Conservation (phyloP, 2,797 vertebrate species). For the Myoxocephalus aenaeus region DNA sequence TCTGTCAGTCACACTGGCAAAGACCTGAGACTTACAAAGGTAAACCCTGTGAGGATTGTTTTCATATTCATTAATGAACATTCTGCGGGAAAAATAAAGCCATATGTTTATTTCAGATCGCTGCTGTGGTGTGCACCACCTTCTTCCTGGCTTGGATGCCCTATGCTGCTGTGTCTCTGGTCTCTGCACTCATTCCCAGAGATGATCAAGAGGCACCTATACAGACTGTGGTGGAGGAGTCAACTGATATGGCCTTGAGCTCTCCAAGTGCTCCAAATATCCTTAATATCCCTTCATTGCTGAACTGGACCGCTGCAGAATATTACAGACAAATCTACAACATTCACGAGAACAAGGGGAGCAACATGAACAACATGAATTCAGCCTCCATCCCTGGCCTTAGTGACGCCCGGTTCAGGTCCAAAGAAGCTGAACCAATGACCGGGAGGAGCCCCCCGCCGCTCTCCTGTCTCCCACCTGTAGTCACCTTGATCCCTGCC, state of each 20-base stretch:
- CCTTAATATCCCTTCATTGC: constrained; percentile 24
- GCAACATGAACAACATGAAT: constrained; percentile 1
- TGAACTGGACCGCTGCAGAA: constrained; percentile 64
- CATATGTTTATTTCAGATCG: constrained; percentile 54
- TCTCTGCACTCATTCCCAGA: constrained; percentile 61
- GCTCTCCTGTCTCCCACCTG: constrained; percentile 51
- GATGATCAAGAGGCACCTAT: constrained; percentile 41
- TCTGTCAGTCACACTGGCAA: constrained; percentile 61
- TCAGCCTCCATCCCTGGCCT: not conserved
- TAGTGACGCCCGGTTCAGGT: not conserved
- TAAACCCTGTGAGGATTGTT: constrained; percentile 14
- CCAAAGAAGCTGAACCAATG: not conserved
- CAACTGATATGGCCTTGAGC: not conserved
- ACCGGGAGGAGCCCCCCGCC: not conserved
- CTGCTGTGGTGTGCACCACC: constrained; percentile 68
- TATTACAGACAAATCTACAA: constrained; percentile 26
- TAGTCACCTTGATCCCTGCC: constrained; percentile 68
- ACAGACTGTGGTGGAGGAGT: constrained; percentile 13
- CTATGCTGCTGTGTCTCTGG: constrained; percentile 70
- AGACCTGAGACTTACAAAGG: constrained; percentile 72
- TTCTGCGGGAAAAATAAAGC: not conserved
- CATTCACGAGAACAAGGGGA: constrained; percentile 21
- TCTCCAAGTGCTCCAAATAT: constrained; percentile 6
- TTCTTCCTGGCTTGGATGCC: constrained; percentile 77
- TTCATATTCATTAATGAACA: not conserved